These are phyloP conservation scores for Pseudorasbora parva DNA, from an alignment of 2,113 vertebrate genomes.

Conservation along the genomic window DNA sequence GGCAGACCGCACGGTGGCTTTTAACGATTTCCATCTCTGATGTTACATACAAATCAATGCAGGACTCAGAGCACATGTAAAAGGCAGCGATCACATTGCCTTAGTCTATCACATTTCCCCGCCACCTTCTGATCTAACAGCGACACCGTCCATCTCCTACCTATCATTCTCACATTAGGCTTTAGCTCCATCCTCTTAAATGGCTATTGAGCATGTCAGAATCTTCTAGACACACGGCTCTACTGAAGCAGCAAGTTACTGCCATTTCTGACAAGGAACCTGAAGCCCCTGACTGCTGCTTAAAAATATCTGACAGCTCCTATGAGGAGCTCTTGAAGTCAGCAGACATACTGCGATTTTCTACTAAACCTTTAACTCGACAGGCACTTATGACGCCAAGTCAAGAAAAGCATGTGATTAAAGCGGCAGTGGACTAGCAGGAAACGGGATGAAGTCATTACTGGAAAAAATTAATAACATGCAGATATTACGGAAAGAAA, in stretches of 20 bases:
- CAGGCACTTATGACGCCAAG: not conserved
- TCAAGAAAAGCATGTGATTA: conserved; percentile 46
- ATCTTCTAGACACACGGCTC: not conserved
- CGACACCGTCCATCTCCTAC: not conserved
- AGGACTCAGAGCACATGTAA: not conserved
- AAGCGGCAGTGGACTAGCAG: conserved; percentile 14
- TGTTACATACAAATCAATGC: conserved; percentile 20
- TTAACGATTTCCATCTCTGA: conserved; percentile 33
- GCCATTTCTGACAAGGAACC: conserved; percentile 34
- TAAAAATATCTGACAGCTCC: conserved; percentile 34
- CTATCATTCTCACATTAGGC: conserved; percentile 22
- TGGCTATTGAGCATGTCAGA: conserved; percentile 29
- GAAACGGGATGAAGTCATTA: conserved; percentile 19
- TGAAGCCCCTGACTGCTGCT: conserved; percentile 6
- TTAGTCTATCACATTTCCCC: conserved; percentile 24
- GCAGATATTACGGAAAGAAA: conserved; percentile 61
- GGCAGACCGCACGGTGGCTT: not conserved
- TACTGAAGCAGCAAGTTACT: conserved; percentile 34
- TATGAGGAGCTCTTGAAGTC: conserved; percentile 4
- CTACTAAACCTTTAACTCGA: conserved; percentile 16
- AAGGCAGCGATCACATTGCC: conserved; percentile 21
- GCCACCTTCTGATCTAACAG: not conserved
- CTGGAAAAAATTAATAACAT: conserved; percentile 53
- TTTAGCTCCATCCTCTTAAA: conserved; percentile 21
- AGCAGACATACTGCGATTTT: conserved; percentile 18